These are phyloP conservation scores for Semibalanus balanoides DNA, from an alignment of 1,140 invertebrate species.

Conservation along the genomic window DNA sequence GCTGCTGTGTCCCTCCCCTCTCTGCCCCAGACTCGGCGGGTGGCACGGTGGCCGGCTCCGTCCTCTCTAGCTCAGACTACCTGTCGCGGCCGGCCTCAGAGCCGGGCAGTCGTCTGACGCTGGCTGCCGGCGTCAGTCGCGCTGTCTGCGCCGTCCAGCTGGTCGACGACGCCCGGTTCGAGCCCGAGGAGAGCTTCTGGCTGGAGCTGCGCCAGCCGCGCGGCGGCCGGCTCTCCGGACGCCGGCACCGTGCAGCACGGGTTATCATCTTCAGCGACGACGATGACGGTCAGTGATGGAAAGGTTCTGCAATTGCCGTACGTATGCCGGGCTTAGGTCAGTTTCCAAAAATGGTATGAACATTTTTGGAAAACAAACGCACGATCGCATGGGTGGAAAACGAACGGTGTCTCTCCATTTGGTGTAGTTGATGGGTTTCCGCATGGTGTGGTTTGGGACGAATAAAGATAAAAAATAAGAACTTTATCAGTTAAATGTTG, in stretches of 20 bases:
- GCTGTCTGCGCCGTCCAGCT: constrained; percentile 29
- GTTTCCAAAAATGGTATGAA: too few relatives aligned
- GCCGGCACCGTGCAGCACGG: constrained; percentile 16
- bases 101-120: constrained; percentile 18
- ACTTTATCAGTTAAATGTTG: too few relatives aligned
- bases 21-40: constrained; percentile 26
- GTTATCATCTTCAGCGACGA: constrained; percentile 27
- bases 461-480: too few relatives aligned
- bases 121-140: constrained; percentile 27
- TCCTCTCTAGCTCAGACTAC: constrained; percentile 31
- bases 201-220: constrained; percentile 28
- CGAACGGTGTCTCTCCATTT: too few relatives aligned
- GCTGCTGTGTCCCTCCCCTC: constrained; percentile 20
- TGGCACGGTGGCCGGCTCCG: constrained; percentile 26
- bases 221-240: constrained; percentile 27
- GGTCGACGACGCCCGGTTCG: constrained; percentile 33
- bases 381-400: too few relatives aligned
- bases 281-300: constrained; percentile 30
- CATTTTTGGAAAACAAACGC: too few relatives aligned
- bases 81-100: constrained; percentile 28
- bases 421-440: too few relatives aligned
- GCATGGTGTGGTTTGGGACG: too few relatives aligned
- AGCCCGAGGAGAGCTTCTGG: constrained; percentile 30
- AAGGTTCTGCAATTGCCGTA: too few relatives aligned
- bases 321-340: too few relatives aligned